phyloP scores from a whole-genome alignment of 2,888 invertebrate species.

The Timema podura region DNA sequence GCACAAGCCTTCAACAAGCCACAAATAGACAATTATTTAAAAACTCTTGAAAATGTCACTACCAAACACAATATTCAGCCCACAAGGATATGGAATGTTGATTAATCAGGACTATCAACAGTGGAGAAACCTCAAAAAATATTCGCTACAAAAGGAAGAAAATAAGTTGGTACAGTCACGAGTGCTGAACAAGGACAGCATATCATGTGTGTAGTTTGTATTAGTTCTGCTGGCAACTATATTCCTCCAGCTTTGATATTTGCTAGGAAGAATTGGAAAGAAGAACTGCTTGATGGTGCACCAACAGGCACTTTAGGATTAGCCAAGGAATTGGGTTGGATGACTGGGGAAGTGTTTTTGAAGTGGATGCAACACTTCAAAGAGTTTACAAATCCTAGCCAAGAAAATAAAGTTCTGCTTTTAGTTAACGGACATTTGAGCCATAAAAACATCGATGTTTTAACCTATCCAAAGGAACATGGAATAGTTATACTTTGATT shows the following conservation, averaged over 20 bases:
- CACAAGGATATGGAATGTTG: too few species aligned
- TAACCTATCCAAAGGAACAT: background rate
- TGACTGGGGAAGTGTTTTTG: background rate
- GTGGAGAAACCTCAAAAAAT: too few species aligned
- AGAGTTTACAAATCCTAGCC: background rate
- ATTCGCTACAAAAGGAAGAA: too few species aligned
- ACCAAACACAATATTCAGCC: too few species aligned
- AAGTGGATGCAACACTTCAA: background rate
- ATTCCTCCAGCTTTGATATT: too few species aligned
- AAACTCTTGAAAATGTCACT: too few species aligned
- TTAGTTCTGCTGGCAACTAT: too few species aligned
- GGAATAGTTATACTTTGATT: background rate
- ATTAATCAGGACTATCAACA: too few species aligned
- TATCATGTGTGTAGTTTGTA: background rate
- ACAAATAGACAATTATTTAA: too few species aligned
- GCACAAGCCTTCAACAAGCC: too few species aligned
- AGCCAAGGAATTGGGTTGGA: conserved; percentile 2
- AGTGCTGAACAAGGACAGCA: background rate
- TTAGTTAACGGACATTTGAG: background rate
- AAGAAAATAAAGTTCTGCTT: background rate
- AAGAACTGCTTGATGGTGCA: conserved; percentile 2
- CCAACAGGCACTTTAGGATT: background rate
- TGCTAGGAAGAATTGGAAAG: background rate
- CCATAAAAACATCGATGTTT: background rate
- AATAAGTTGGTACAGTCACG: too few species aligned